These are phyloP conservation scores for Meles meles DNA, from an alignment of 2,113 vertebrate genomes.

Conservation along the genomic window DNA sequence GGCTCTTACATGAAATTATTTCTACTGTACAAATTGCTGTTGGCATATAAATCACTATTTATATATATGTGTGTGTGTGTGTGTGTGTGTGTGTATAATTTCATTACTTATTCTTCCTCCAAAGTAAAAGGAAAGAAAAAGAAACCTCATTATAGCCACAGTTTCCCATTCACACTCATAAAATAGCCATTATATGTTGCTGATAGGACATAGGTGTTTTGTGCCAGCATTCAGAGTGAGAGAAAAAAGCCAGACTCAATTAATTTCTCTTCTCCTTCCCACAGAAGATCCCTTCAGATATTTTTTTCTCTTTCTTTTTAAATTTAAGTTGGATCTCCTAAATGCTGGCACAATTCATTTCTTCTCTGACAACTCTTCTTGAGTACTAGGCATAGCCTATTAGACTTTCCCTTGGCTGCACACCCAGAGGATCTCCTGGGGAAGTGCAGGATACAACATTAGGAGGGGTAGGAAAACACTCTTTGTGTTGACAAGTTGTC, in stretches of 20 bases:
- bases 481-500: neutral
- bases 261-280: neutral
- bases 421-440: neutral
- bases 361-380: neutral
- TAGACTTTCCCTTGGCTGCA: neutral
- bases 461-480: neutral
- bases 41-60: too few species aligned
- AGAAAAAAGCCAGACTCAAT: neutral
- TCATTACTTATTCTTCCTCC: neutral
- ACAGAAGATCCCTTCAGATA: neutral
- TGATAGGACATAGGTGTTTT: neutral
- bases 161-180: neutral
- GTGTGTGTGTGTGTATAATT: too few species aligned
- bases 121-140: neutral
- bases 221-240: neutral
- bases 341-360: neutral
- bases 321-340: neutral
- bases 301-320: neutral
- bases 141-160: neutral
- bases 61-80: too few species aligned
- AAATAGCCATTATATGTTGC: neutral
- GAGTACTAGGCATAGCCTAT: neutral
- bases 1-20: neutral
- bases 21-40: neutral
- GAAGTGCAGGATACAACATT: neutral